These are phyloP conservation scores for Agonopterix subpropinquella DNA, from an alignment of 2,888 invertebrate species.

Conservation along the genomic window DNA sequence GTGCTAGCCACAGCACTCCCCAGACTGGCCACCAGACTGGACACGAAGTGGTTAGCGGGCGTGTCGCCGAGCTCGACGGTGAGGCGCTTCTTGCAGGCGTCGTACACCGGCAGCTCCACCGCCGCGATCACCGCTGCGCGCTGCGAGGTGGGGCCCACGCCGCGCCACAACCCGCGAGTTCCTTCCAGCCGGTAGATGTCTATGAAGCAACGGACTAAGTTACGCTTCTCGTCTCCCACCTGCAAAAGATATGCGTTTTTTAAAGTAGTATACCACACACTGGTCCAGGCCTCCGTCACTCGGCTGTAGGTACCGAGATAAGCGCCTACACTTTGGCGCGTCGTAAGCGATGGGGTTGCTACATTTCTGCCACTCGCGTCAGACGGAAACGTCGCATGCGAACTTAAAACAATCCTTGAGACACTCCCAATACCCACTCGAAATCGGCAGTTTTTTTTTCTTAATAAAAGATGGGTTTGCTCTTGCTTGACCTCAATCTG, in stretches of 20 bases:
- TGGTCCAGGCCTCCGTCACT: no score
- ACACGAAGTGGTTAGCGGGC: constrained; percentile 89
- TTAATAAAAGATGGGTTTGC: no score
- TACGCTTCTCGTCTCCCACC: constrained; percentile 75
- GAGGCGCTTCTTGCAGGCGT: constrained; percentile 88
- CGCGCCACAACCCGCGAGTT: constrained; percentile 91
- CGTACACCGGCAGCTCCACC: constrained; percentile 95
- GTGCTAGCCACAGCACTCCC: constrained; percentile 96
- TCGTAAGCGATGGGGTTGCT: no score
- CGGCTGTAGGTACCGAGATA: no score
- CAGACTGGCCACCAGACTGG: constrained; percentile 93
- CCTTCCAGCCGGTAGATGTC: constrained; percentile 92
- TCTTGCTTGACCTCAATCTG: no score
- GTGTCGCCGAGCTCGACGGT: constrained; percentile 84
- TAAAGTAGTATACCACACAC: no score
- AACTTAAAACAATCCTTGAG: no score
- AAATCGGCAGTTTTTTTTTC: no score
- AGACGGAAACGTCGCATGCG: no score
- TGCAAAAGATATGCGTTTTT: constrained; percentile 12
- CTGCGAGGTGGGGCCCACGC: constrained; percentile 94
- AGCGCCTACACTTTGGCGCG: no score
- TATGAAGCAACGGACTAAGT: constrained; percentile 85
- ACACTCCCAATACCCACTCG: no score
- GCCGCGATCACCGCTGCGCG: constrained; percentile 95
- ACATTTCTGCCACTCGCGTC: no score